These are phyloP conservation scores for Hyaena hyaena DNA, from an alignment of 2,113 vertebrate genomes.

Conservation along the genomic window DNA sequence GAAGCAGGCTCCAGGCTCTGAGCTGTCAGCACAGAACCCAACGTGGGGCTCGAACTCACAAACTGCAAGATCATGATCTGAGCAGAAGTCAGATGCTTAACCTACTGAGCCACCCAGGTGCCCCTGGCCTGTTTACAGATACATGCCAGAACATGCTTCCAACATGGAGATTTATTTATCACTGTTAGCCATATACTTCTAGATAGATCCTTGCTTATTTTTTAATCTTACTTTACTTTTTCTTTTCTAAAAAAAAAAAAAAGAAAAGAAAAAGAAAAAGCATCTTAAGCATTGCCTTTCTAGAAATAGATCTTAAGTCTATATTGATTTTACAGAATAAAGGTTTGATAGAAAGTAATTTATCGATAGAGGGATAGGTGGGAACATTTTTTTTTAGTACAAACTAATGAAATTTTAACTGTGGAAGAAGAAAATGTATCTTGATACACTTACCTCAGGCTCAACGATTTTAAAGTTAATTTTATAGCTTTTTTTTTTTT, in stretches of 20 bases:
- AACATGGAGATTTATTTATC: background rate
- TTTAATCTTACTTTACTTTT: background rate
- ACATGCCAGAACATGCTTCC: background rate
- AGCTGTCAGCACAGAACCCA: too few species aligned
- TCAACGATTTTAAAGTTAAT: slow-evolving; percentile 40
- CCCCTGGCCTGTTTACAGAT: background rate
- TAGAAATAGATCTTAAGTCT: background rate
- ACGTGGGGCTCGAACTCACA: too few species aligned
- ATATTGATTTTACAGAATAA: background rate
- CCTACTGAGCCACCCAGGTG: too few species aligned
- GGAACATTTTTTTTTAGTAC: background rate
- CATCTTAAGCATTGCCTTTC: background rate
- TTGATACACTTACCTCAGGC: background rate
- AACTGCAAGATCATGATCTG: too few species aligned
- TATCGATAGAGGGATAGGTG: background rate
- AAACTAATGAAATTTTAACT: background rate
- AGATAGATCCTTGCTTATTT: background rate
- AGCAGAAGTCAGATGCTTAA: too few species aligned
- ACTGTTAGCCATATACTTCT: background rate
- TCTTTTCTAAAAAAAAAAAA: background rate
- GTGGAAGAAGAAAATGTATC: background rate
- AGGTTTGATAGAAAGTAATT: background rate
- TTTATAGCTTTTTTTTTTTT: background rate
- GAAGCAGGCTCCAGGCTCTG: too few species aligned
- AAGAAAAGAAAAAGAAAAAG: background rate